A percentile compares a stretch with the other conserved stretches of the same genome.
Evolutionary conservation across 2,113 vertebrate species (phyloP).

Genomic region (Oophaga pumilio): DNA sequence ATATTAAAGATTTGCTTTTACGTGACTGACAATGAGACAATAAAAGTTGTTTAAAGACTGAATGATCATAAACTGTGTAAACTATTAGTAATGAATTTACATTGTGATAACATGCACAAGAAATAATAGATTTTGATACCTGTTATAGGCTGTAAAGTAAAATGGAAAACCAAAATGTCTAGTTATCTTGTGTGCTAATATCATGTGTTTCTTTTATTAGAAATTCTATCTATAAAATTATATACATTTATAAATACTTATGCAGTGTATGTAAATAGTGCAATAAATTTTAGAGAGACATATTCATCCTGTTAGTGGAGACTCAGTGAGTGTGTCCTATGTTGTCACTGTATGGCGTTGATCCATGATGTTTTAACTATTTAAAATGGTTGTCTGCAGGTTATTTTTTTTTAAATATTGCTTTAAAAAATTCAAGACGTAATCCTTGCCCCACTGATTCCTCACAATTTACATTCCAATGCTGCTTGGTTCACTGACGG

Average conservation of each 20-base stretch:
- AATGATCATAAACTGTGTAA: conserved; percentile 37
- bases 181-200: conserved; percentile 47
- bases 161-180: conserved; percentile 40
- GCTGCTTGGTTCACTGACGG: no score
- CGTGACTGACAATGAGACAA: conserved; percentile 11
- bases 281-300: conserved; percentile 55
- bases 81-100: conserved; percentile 24
- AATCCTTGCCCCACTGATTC: no score
- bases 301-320: conserved; percentile 21
- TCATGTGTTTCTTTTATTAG: conserved; percentile 35
- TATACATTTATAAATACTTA: conserved; percentile 53
- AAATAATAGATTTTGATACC: conserved; percentile 43
- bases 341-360: background rate
- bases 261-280: conserved; percentile 56
- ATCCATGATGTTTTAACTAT: background rate
- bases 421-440: no score
- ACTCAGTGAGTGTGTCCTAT: conserved; percentile 16
- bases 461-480: no score
- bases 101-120: conserved; percentile 24
- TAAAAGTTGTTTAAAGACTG: conserved; percentile 20
- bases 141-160: conserved; percentile 53
- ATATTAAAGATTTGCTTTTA: background rate
- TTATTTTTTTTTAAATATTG: no score
- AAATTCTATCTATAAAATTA: conserved; percentile 29
- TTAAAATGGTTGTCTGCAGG: background rate